A percentile compares a stretch with the other conserved stretches of the same genome.
phyloP scores from a whole-genome alignment of 2,113 vertebrate species.

The Actenoides lindsayi region DNA sequence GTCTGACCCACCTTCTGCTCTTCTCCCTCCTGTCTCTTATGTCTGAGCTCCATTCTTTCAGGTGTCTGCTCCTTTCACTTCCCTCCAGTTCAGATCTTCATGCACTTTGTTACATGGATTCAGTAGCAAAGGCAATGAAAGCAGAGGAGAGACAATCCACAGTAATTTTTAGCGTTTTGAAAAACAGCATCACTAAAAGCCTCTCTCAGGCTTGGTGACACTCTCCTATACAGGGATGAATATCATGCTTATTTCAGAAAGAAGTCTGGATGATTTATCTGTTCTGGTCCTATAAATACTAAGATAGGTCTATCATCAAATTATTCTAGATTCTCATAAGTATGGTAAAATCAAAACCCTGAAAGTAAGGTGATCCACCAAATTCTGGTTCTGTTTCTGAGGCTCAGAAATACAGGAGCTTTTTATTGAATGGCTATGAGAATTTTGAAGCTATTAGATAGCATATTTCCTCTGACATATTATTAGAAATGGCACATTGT shows the following conservation, averaged over 20 bases:
- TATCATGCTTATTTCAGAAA: not conserved
- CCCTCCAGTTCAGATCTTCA: not conserved
- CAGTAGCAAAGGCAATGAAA: not conserved
- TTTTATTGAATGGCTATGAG: not conserved
- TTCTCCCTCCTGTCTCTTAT: not conserved
- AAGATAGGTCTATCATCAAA: not conserved
- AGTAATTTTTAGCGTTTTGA: not conserved
- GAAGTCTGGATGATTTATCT: not conserved
- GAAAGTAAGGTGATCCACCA: not conserved
- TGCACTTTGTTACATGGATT: not conserved
- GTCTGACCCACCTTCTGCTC: not conserved
- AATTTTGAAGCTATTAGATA: not conserved
- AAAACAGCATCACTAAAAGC: not conserved
- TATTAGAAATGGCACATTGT: not conserved
- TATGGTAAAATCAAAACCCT: not conserved
- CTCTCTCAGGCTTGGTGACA: not conserved
- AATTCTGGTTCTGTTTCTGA: not conserved
- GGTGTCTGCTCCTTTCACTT: not conserved
- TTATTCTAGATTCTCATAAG: not conserved
- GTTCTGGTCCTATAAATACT: not conserved
- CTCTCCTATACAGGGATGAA: not conserved
- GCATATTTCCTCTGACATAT: not conserved
- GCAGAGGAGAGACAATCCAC: not conserved
- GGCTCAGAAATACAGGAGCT: not conserved
- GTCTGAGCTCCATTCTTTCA: not conserved